These are phyloP conservation scores for Phylloscopus trochiloides DNA, from an alignment of 2,113 vertebrate genomes.

Conservation along the genomic window DNA sequence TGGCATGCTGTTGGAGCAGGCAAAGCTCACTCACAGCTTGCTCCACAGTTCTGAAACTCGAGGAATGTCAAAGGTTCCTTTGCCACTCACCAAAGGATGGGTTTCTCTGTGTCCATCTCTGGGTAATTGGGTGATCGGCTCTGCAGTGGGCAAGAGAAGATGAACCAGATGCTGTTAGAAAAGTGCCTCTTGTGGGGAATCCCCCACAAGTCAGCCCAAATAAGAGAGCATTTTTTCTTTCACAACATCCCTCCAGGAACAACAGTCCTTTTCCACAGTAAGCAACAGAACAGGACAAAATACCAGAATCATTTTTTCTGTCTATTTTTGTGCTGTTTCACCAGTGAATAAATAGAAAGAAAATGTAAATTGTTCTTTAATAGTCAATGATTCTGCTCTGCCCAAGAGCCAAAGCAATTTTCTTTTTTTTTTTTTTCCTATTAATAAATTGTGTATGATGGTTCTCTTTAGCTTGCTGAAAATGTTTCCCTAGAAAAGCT, in stretches of 20 bases:
- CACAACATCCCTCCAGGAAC: not conserved
- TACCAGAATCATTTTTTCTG: not conserved
- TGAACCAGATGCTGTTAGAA: not conserved
- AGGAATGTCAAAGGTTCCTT: not conserved
- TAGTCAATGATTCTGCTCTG: not conserved
- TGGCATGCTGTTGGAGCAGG: not conserved
- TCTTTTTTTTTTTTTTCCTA: not conserved
- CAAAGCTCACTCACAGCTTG: not conserved
- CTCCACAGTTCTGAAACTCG: not conserved
- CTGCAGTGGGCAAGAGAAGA: constrained; percentile 75
- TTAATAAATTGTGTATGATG: not conserved
- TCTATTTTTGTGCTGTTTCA: not conserved
- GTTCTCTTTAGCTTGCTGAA: not conserved
- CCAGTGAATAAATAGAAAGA: not conserved
- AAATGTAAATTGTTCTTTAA: not conserved
- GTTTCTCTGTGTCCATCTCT: constrained; percentile 72
- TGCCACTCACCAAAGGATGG: constrained; percentile 86
- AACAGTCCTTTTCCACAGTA: not conserved
- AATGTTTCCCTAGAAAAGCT: not conserved
- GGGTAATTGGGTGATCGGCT: constrained; percentile 89
- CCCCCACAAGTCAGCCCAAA: not conserved
- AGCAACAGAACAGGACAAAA: not conserved
- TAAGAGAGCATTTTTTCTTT: not conserved
- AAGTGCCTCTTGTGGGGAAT: not conserved
- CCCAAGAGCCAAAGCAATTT: not conserved